Conservation (phyloP, 2,113 vertebrate species). For the Oreochromis spilurus region DNA sequence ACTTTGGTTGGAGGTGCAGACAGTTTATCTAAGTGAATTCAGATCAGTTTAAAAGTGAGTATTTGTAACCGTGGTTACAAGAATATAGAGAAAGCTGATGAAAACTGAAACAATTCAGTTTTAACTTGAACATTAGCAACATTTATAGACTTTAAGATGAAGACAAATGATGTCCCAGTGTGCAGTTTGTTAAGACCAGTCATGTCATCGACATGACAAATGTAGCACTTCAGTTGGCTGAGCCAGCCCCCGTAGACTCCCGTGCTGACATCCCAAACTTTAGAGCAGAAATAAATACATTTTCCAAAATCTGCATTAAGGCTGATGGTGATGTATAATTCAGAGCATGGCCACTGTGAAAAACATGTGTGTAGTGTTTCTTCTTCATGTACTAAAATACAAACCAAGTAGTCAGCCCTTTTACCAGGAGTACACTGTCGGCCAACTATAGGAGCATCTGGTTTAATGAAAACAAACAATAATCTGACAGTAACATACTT, state of each 20-base stretch:
- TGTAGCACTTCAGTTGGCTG: not conserved
- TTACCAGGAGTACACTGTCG: not conserved
- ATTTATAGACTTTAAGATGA: not conserved
- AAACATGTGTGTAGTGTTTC: not conserved
- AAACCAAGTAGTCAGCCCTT: not conserved
- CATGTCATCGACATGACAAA: not conserved
- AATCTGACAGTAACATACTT: not conserved
- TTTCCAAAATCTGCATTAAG: not conserved
- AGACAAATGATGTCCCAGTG: not conserved
- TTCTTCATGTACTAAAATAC: not conserved
- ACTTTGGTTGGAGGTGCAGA: not conserved
- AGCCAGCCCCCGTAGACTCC: not conserved
- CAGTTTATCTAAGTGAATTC: not conserved
- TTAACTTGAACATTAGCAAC: not conserved
- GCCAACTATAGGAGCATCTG: not conserved
- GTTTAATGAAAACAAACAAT: not conserved
- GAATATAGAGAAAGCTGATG: not conserved
- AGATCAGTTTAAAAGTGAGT: not conserved
- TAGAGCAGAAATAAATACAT: not conserved
- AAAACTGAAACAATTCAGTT: not conserved
- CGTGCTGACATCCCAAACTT: not conserved
- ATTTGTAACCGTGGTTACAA: not conserved
- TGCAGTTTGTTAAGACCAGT: not conserved
- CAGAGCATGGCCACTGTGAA: not conserved
- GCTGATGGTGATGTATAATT: not conserved